Evolutionary conservation across 2,888 invertebrate species (phyloP), one percentile per base, ranked within the genome.

Genomic region (Incurvaria masculella): DNA sequence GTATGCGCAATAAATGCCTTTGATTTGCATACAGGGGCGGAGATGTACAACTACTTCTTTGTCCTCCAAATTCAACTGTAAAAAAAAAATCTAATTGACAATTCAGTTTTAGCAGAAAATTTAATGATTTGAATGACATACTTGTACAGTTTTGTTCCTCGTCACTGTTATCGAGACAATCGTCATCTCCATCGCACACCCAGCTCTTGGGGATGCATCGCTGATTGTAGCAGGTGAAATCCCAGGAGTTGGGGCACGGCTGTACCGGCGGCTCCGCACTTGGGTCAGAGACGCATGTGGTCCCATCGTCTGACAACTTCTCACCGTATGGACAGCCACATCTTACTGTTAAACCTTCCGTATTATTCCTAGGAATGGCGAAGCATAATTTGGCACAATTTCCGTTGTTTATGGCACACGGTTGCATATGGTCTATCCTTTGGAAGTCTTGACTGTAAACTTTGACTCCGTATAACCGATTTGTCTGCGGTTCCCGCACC

Each of bases 271-370:
- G 93, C 67, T 96, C 94, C 0, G 89, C 84, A 59, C 85, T 87
- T 0, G 94, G 93, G 69, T 96, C 94, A 0, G 86, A 68, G 3
- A 86, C 73, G 57, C 97, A 97, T 1, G 79, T 82, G 42, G 81
- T 80, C 21, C 83, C 86, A 61, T 93, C 89, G 0, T 82, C 74
- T 1, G 79, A 81, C 47, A 97, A 66, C 53, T 88, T 87, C 69
- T 95, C 94, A 0, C 97, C 97, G 59, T 94, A 94, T 0, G 97
- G 95, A 72, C 97, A 97, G 0, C 91, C 95, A 63, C 97, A 97
- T 53, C 83, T 83, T 0, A 85, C 83, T 1, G 80, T 80, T 43
- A 92, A 62, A 14, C 70, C 63, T 11, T 73, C 66, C 0, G 79
- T 73, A 47, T 72, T 81, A 56, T 87, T 86, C 18, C 75, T 70